Conservation (phyloP, 2,888 invertebrate species). For the Aquatica leii region DNA sequence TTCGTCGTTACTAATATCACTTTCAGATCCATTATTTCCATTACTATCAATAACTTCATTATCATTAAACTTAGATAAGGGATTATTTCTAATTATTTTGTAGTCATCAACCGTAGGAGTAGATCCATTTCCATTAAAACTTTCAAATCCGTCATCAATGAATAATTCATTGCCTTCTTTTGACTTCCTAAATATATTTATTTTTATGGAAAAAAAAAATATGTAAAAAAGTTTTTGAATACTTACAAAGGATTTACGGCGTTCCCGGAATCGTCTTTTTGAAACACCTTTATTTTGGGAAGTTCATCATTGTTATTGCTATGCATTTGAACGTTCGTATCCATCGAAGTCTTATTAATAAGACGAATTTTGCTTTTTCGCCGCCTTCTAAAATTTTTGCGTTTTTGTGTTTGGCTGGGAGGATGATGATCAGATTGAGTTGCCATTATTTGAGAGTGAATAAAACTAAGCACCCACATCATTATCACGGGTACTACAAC, state of each 20-base stretch:
- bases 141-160: slow-evolving; percentile 87
- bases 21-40: slow-evolving; percentile 24
- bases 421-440: slow-evolving; percentile 44
- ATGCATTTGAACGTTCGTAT: slow-evolving; percentile 15
- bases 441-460: slow-evolving; percentile 84
- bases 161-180: slow-evolving; percentile 48
- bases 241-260: slow-evolving; percentile 10
- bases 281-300: slow-evolving; percentile 23
- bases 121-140: slow-evolving; percentile 82
- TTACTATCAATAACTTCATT: slow-evolving; percentile 14
- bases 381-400: slow-evolving; percentile 22
- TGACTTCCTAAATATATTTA: slow-evolving; percentile 4
- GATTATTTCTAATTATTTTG: slow-evolving; percentile 14
- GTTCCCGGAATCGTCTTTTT: background rate
- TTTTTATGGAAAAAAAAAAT: background rate
- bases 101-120: slow-evolving; percentile 56
- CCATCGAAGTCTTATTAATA: slow-evolving; percentile 6
- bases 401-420: slow-evolving; percentile 13
- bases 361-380: slow-evolving; percentile 18
- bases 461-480: slow-evolving; percentile 77
- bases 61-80: slow-evolving; percentile 11
- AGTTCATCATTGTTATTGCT: slow-evolving; percentile 13
- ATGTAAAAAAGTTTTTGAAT: background rate
- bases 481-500: slow-evolving; percentile 75
- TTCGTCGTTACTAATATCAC: slow-evolving; percentile 25